phyloP scores from a whole-genome alignment of 2,113 vertebrate species.

The Hippocampus barbouri region DNA sequence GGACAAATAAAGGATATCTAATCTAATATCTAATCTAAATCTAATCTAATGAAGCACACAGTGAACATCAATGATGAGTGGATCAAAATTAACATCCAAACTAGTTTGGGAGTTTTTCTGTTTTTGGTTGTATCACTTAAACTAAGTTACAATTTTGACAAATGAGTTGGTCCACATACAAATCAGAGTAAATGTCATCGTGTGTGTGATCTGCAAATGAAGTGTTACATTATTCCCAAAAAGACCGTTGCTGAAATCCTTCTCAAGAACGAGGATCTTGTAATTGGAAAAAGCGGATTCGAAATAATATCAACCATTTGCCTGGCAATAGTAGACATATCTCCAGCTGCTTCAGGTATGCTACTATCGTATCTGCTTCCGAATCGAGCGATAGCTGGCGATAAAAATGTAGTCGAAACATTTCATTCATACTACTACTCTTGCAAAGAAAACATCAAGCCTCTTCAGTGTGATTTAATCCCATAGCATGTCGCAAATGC shows the following conservation, averaged over 20 bases:
- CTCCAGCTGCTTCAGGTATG: background rate
- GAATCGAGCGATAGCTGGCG: background rate
- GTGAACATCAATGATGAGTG: background rate
- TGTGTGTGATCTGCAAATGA: background rate
- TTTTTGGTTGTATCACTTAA: background rate
- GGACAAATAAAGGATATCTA: too few relatives aligned
- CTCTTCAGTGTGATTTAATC: background rate
- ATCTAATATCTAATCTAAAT: too few relatives aligned
- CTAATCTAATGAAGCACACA: background rate
- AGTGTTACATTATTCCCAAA: background rate
- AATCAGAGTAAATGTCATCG: background rate
- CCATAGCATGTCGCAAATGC: background rate
- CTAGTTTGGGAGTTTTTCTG: background rate
- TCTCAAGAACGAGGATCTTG: background rate
- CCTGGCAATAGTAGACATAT: background rate
- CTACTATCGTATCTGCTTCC: background rate
- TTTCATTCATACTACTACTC: background rate
- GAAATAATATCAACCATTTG: background rate
- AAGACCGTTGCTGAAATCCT: background rate
- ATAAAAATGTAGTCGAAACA: background rate
- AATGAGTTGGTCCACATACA: background rate
- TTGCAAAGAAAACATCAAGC: background rate
- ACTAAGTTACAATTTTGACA: background rate
- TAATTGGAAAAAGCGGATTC: background rate
- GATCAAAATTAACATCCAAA: background rate